These are phyloP conservation scores for Chauna torquata DNA, from an alignment of 2,113 vertebrate species.

Conservation along the genomic window DNA sequence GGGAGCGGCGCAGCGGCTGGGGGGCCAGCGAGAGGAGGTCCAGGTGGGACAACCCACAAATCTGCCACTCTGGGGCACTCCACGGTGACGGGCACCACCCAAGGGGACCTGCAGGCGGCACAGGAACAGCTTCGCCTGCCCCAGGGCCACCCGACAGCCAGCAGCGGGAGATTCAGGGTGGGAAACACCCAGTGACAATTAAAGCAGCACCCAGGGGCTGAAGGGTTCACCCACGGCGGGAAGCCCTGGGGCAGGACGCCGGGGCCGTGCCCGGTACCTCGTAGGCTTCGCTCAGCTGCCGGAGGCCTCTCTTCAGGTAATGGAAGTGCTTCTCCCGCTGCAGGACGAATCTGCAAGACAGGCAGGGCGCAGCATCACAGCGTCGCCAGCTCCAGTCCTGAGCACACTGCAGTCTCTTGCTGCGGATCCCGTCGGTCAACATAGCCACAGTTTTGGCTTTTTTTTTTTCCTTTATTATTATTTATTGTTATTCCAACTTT, in stretches of 20 bases:
- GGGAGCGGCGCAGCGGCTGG: background rate
- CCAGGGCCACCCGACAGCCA: background rate
- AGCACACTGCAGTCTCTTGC: background rate
- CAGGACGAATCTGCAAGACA: constrained; percentile 82
- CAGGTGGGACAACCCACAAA: background rate
- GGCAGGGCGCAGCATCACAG: background rate
- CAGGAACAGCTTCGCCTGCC: background rate
- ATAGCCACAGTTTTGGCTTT: no score
- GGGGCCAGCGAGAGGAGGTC: background rate
- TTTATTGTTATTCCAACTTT: no score
- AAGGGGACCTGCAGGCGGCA: no score
- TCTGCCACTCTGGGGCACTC: background rate
- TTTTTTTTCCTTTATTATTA: no score
- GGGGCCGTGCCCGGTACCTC: constrained; percentile 80
- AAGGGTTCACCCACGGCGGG: background rate
- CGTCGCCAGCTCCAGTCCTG: background rate
- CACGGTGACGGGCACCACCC: rapidly evolving
- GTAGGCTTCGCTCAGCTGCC: constrained; percentile 91
- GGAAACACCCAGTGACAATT: background rate
- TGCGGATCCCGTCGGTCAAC: no score
- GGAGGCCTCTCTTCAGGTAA: constrained; percentile 95
- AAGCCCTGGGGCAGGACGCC: background rate
- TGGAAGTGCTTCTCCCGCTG: constrained; percentile 92
- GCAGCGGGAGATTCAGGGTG: rapidly evolving
- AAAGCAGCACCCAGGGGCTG: no score